Conservation (phyloP, 2,888 invertebrate genomes). For the Nasonia oneida region DNA sequence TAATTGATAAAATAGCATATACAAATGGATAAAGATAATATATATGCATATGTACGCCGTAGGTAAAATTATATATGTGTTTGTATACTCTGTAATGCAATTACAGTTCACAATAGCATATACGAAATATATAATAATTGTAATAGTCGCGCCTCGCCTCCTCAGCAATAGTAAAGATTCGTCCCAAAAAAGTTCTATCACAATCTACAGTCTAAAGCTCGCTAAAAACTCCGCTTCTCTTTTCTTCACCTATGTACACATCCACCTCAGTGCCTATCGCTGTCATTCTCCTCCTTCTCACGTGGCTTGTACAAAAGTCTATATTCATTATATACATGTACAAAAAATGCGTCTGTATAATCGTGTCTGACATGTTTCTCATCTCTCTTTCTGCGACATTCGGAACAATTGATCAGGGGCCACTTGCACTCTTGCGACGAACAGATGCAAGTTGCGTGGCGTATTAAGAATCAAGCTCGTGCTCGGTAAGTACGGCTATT, state of each 20-base stretch:
- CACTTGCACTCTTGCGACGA: slow-evolving; percentile 35
- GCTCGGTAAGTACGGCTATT: slow-evolving; percentile 54
- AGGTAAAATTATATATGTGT: slow-evolving; percentile 27
- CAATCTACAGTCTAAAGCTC: slow-evolving; percentile 62
- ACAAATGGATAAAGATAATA: slow-evolving; percentile 54
- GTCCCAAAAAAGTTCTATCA: slow-evolving; percentile 57
- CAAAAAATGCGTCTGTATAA: slow-evolving; percentile 57
- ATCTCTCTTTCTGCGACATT: slow-evolving; percentile 6
- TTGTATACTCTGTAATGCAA: slow-evolving; percentile 58
- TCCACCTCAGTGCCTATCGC: slow-evolving; percentile 18
- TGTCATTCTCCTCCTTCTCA: slow-evolving; percentile 22
- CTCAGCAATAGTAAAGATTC: slow-evolving; percentile 50
- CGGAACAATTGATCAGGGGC: slow-evolving; percentile 12
- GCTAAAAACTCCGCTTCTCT: slow-evolving; percentile 50
- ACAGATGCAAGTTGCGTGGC: slow-evolving; percentile 49
- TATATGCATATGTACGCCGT: slow-evolving; percentile 53
- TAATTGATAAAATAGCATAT: slow-evolving; percentile 59
- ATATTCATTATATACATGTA: slow-evolving; percentile 49
- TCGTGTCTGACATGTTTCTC: slow-evolving; percentile 46
- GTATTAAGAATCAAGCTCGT: slow-evolving; percentile 37
- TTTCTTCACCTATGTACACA: slow-evolving; percentile 53
- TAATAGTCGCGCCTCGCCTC: slow-evolving; percentile 46
- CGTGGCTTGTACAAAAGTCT: slow-evolving; percentile 52
- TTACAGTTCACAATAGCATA: slow-evolving; percentile 59
- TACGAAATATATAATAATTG: slow-evolving; percentile 58